Percentiles rank a stretch among this genome's conserved stretches.
Conservation (phyloP, 2,113 vertebrate species). For the Seriola dumerili region DNA sequence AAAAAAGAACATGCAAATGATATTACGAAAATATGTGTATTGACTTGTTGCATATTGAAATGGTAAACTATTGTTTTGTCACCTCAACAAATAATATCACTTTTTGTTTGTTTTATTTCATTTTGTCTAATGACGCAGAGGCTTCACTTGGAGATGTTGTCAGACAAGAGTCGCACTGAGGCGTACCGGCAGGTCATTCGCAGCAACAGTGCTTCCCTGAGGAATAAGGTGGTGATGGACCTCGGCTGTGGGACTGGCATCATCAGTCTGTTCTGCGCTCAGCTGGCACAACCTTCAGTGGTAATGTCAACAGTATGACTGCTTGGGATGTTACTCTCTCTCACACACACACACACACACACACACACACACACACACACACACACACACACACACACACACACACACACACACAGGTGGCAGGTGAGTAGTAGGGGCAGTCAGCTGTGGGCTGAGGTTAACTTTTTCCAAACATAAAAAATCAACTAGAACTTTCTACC, state of each 20-base stretch:
- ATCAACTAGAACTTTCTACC: too few species aligned
- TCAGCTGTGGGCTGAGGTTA: too few species aligned
- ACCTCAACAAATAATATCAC: neutral
- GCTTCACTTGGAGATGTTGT: conserved; percentile 88
- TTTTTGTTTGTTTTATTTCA: neutral
- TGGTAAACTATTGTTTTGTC: neutral
- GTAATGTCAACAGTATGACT: conserved; percentile 66
- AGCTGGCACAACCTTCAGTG: conserved; percentile 80
- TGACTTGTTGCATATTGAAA: too few species aligned
- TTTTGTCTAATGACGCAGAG: conserved; percentile 70
- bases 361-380: too few species aligned
- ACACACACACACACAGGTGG: too few species aligned
- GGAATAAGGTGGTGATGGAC: conserved; percentile 86
- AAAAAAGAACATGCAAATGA: neutral
- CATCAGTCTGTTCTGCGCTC: conserved; percentile 88
- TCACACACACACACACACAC: neutral
- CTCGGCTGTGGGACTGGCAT: conserved; percentile 88
- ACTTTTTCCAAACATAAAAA: too few species aligned
- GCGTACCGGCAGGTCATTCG: conserved; percentile 84
- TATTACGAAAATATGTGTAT: neutral
- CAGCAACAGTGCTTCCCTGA: conserved; percentile 80
- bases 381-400: too few species aligned
- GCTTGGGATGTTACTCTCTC: neutral
- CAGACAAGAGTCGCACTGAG: conserved; percentile 85
- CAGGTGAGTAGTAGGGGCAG: too few species aligned